Conservation (phyloP, 92 coral and sea anemone species). For the Phenganax subtilis region DNA sequence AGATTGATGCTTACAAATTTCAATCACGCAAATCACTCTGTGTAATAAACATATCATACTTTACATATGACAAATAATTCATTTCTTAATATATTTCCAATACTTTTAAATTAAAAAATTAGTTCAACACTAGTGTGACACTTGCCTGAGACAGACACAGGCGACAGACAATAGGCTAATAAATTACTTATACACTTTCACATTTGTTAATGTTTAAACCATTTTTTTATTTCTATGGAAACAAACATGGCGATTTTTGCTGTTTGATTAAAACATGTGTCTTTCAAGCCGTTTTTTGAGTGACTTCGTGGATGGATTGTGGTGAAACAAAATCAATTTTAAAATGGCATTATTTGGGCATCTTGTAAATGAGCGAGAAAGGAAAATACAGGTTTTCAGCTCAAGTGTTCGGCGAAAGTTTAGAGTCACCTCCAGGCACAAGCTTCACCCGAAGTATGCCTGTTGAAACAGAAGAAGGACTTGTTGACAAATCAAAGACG, state of each 20-base stretch:
- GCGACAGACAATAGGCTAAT: no score
- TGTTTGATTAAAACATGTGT: background rate
- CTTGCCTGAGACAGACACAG: no score
- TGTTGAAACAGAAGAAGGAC: background rate
- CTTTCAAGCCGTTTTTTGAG: background rate
- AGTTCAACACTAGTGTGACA: no score
- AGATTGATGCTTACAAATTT: background rate
- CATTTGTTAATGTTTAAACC: no score
- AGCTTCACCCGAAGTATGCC: background rate
- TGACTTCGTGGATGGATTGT: background rate
- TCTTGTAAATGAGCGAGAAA: background rate
- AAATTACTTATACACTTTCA: no score
- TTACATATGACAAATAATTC: background rate
- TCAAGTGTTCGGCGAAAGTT: background rate
- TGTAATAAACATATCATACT: background rate
- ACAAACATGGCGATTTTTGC: conserved; percentile 31
- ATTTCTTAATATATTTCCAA: background rate
- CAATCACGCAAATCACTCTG: background rate
- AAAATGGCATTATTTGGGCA: background rate
- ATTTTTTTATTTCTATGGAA: conserved; percentile 34
- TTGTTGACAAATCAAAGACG: background rate
- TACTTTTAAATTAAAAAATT: background rate
- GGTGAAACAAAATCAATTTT: background rate
- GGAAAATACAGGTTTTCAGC: background rate
- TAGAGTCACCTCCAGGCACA: background rate